Percentiles rank a stretch among this genome's conserved stretches.
phyloP scores from a whole-genome alignment of 2,888 invertebrate genomes.

The Trichogramma dendrolimi region DNA sequence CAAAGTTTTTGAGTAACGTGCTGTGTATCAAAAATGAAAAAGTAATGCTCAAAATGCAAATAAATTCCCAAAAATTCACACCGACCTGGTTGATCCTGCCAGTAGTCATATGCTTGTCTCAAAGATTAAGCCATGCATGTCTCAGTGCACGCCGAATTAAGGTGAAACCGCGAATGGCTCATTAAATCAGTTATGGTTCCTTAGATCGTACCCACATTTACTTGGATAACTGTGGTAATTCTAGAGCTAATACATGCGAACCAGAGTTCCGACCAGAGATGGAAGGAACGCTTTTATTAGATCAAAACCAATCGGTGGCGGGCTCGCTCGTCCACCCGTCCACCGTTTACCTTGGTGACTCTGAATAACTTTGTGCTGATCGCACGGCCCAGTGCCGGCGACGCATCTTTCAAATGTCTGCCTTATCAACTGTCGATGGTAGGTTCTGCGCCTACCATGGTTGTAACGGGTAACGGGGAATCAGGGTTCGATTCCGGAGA shows the following conservation, averaged over 20 bases:
- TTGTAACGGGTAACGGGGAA: too few species aligned
- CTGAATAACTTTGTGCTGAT: constrained; percentile 55
- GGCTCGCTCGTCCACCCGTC: constrained; percentile 46
- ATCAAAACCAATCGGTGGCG: constrained; percentile 53
- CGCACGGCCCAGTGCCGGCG: too few species aligned
- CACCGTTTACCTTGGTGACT: constrained; percentile 54
- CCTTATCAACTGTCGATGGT: too few species aligned
- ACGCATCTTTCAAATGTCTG: too few species aligned
- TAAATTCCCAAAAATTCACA: too few species aligned
- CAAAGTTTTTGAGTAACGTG: too few species aligned
- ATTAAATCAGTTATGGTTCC: constrained; percentile 60
- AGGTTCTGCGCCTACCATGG: too few species aligned
- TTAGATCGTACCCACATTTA: constrained; percentile 51
- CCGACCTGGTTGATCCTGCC: fast-evolving
- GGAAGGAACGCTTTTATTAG: constrained; percentile 40
- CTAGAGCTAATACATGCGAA: constrained; percentile 66
- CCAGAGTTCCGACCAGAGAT: constrained; percentile 53
- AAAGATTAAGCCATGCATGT: constrained; percentile 68
- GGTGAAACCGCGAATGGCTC: constrained; percentile 61
- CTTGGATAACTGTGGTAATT: constrained; percentile 61
- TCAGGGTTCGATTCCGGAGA: too few species aligned
- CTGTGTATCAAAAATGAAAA: too few species aligned
- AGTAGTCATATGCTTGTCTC: too few species aligned
- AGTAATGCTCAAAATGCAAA: too few species aligned
- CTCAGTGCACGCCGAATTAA: constrained; percentile 58